phyloP scores from a whole-genome alignment of 2,888 invertebrate genomes.

The Scrobipalpa costella region DNA sequence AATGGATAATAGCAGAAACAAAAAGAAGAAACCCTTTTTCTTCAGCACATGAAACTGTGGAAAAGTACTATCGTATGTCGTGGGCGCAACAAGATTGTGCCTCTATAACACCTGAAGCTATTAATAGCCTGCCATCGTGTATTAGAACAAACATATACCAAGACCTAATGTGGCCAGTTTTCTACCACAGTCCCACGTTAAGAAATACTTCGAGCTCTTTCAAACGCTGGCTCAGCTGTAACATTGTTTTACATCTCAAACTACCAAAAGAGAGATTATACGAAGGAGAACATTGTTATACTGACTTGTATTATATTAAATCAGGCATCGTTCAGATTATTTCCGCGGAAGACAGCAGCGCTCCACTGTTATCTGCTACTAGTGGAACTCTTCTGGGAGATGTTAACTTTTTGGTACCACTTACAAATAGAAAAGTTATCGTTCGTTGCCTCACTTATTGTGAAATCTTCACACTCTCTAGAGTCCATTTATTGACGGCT shows the following conservation, averaged over 20 bases:
- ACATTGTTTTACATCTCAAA: conserved; percentile 15
- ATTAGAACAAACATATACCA: conserved; percentile 15
- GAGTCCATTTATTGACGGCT: conserved; percentile 15
- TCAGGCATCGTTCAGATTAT: conserved; percentile 25
- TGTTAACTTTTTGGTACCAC: conserved; percentile 26
- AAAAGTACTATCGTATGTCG: conserved; percentile 8
- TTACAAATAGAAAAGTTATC: conserved; percentile 18
- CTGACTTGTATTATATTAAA: conserved; percentile 27
- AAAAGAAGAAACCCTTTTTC: background rate
- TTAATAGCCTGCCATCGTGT: conserved; percentile 19
- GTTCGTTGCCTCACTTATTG: conserved; percentile 27
- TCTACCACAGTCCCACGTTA: conserved; percentile 29
- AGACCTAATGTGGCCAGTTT: conserved; percentile 26
- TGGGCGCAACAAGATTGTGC: conserved; percentile 22
- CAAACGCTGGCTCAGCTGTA: conserved; percentile 22
- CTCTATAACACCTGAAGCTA: background rate
- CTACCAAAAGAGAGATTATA: conserved; percentile 23
- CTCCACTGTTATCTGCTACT: conserved; percentile 23
- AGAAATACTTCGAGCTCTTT: conserved; percentile 19
- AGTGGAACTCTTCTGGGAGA: conserved; percentile 28
- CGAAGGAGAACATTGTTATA: conserved; percentile 22
- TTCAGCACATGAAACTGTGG: background rate
- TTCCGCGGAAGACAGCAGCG: conserved; percentile 21
- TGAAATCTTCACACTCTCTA: conserved; percentile 20
- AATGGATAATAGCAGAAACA: conserved; percentile 6